A percentile compares a stretch with the other conserved stretches of the same genome.
Conservation (phyloP, 2,888 invertebrate species). For the Leptinotarsa juncta region DNA sequence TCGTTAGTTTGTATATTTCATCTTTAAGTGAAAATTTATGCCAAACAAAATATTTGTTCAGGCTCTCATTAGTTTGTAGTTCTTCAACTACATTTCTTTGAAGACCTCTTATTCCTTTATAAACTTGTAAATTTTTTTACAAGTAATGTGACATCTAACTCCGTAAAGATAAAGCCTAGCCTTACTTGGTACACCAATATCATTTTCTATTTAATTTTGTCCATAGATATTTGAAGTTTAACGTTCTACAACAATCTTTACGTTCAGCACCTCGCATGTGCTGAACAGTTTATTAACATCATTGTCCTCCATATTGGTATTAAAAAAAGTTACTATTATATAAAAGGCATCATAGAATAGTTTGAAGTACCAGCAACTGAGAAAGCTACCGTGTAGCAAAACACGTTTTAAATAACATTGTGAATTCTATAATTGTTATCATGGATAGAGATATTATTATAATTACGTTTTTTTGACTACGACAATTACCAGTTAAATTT, state of each 20-base stretch:
- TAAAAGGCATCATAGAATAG: too few relatives aligned
- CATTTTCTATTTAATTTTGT: not conserved
- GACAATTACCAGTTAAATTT: not conserved
- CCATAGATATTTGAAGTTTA: not conserved
- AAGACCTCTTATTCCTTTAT: constrained; percentile 17
- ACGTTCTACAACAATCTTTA: not conserved
- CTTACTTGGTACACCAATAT: not conserved
- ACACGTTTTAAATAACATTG: too few relatives aligned
- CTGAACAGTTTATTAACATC: too few relatives aligned
- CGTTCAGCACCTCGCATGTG: too few relatives aligned
- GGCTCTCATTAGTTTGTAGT: constrained; percentile 14
- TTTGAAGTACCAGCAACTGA: too few relatives aligned
- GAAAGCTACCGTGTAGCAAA: too few relatives aligned
- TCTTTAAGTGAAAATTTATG: constrained; percentile 2
- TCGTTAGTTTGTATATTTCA: constrained; percentile 12
- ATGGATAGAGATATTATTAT: not conserved
- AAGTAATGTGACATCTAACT: constrained; percentile 8
- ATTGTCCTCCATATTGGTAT: too few relatives aligned
- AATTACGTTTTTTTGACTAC: not conserved
- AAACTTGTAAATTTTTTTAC: constrained; percentile 6
- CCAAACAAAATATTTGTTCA: constrained; percentile 12
- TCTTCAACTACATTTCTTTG: constrained; percentile 6
- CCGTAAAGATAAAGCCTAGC: constrained; percentile 7
- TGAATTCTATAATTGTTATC: too few relatives aligned
- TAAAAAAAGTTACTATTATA: not conserved